phyloP scores from a whole-genome alignment of 2,797 vertebrate species.

The Phrynocephalus guinanensis region DNA sequence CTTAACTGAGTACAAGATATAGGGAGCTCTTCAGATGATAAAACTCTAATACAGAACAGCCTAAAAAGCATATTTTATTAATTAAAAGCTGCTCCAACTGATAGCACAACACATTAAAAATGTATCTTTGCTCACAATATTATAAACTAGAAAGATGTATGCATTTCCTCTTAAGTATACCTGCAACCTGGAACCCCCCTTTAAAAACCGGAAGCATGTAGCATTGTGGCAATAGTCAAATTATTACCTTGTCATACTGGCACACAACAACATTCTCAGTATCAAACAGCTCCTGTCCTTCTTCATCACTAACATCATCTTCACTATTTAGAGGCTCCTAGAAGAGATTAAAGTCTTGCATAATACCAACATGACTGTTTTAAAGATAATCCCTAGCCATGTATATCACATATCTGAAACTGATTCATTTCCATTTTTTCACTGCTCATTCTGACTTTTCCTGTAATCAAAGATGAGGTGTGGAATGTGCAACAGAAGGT shows the following conservation, averaged over 20 bases:
- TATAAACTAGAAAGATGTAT: background rate
- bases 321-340: slow-evolving; percentile 97
- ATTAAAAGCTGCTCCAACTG: no score
- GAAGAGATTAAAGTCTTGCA: slow-evolving; percentile 32
- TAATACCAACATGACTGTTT: background rate
- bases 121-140: background rate
- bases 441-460: background rate
- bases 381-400: background rate
- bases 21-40: no score
- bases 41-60: background rate
- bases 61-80: background rate
- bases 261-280: slow-evolving; percentile 99
- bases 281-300: slow-evolving; percentile 97
- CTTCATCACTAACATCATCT: slow-evolving; percentile 96
- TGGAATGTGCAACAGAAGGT: background rate
- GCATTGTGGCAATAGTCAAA: background rate
- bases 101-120: no score
- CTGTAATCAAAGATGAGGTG: background rate
- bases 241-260: slow-evolving; percentile 96
- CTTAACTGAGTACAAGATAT: no score
- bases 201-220: background rate
- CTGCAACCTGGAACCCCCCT: background rate
- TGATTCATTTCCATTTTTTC: background rate
- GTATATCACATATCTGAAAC: background rate
- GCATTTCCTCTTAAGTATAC: background rate